Conservation (phyloP, 2,113 vertebrate species). For the Picathartes gymnocephalus region DNA sequence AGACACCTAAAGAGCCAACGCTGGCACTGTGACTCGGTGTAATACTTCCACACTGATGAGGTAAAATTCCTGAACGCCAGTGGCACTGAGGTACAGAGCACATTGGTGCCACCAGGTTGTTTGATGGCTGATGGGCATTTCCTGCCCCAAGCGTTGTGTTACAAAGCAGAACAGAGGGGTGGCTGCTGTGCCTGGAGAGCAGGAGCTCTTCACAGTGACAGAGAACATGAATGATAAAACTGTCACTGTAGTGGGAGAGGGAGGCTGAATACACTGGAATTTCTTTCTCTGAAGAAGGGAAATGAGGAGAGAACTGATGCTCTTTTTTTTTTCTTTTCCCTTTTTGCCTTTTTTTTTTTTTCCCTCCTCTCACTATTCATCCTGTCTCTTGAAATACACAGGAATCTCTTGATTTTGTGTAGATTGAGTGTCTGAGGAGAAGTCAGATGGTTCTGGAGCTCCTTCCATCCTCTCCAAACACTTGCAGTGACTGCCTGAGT, state of each 20-base stretch:
- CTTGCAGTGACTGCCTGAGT: neutral
- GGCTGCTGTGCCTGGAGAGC: neutral
- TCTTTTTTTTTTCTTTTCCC: fast-evolving
- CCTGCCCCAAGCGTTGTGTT: neutral
- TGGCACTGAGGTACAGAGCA: neutral
- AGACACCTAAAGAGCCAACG: neutral
- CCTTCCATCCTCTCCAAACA: neutral
- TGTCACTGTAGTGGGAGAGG: neutral
- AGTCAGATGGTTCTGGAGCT: neutral
- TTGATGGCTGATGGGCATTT: neutral
- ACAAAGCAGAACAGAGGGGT: neutral
- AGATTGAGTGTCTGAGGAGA: neutral
- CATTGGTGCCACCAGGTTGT: neutral
- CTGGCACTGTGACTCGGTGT: fast-evolving
- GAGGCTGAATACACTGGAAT: neutral
- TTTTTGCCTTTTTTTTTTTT: neutral
- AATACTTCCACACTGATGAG: neutral
- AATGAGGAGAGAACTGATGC: neutral
- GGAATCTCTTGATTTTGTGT: neutral
- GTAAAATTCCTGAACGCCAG: neutral
- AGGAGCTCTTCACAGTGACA: neutral
- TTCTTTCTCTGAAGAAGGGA: neutral
- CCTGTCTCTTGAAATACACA: neutral
- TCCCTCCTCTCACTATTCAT: fast-evolving
- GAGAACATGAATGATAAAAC: neutral